These are phyloP conservation scores for Allophyes oxyacanthae DNA, from an alignment of 2,888 invertebrate genomes.

Conservation along the genomic window DNA sequence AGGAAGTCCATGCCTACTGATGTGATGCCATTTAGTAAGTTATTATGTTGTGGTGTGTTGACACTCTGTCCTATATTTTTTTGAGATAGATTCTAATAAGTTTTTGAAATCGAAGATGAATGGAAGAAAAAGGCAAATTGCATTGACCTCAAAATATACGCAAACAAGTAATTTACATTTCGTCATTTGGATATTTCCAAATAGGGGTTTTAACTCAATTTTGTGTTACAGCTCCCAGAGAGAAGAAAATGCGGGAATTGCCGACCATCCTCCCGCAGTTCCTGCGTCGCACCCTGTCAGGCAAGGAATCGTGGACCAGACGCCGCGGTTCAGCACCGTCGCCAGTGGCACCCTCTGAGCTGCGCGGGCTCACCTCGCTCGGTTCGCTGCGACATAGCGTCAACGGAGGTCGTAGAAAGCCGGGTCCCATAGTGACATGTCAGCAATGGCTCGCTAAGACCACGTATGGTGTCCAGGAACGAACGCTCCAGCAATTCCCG, in stretches of 20 bases:
- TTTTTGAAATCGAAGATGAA: no score
- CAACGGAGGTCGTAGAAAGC: slow-evolving; percentile 70
- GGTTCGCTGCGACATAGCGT: slow-evolving; percentile 65
- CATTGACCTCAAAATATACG: not conserved
- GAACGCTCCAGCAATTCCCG: slow-evolving; percentile 57
- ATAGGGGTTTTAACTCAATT: not conserved
- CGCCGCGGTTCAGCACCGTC: slow-evolving; percentile 80
- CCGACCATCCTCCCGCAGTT: slow-evolving; percentile 66
- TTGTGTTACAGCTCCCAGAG: slow-evolving; percentile 65
- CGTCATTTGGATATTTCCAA: not conserved
- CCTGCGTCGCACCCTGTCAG: slow-evolving; percentile 68
- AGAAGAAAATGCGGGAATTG: slow-evolving; percentile 71
- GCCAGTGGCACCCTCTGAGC: slow-evolving; percentile 68
- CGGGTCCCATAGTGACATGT: slow-evolving; percentile 64
- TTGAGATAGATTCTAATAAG: no score
- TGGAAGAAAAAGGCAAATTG: no score
- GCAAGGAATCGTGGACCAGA: slow-evolving; percentile 67
- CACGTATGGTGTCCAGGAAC: slow-evolving; percentile 63
- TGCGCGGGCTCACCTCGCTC: slow-evolving; percentile 62
- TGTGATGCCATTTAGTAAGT: slow-evolving; percentile 64
- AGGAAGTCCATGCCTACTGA: slow-evolving; percentile 80
- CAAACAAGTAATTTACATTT: not conserved
- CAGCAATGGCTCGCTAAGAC: slow-evolving; percentile 75
- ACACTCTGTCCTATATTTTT: no score
- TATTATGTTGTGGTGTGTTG: no score